A percentile compares a stretch with the other conserved stretches of the same genome.
Evolutionary conservation across 2,113 vertebrate species (phyloP).

Genomic region (Calonectris borealis): DNA sequence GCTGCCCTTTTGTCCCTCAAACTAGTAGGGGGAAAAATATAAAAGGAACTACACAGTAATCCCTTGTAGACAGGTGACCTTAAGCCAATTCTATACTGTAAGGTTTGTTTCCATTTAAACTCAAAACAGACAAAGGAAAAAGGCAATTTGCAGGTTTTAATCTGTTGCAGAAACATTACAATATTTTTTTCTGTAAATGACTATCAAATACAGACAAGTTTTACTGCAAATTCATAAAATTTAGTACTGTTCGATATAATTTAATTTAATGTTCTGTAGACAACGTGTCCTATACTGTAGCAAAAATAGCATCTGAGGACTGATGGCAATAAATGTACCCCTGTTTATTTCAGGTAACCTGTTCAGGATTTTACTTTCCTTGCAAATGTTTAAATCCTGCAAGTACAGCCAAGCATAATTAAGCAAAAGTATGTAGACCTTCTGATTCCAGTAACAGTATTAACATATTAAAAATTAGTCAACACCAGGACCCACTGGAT

Average conservation of each 20-base stretch:
- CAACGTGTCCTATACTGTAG: background rate
- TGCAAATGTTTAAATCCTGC: background rate
- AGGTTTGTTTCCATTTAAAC: constrained; percentile 64
- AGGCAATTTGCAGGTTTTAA: constrained; percentile 38
- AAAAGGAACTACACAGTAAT: constrained; percentile 60
- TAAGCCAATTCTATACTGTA: constrained; percentile 63
- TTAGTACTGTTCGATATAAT: background rate
- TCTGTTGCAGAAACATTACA: background rate
- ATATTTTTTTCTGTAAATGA: background rate
- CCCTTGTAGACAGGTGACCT: constrained; percentile 74
- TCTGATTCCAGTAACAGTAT: background rate
- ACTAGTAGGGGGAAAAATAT: constrained; percentile 27
- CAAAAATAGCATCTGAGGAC: background rate
- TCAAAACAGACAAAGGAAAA: constrained; percentile 45
- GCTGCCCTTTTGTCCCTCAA: constrained; percentile 48
- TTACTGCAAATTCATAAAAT: background rate
- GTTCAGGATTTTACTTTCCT: background rate
- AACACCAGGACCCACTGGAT: background rate
- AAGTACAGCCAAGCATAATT: background rate
- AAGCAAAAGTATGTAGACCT: background rate
- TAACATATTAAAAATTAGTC: background rate
- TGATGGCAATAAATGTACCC: background rate
- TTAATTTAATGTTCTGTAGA: background rate
- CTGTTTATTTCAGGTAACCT: background rate
- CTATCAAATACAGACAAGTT: background rate